Percentiles rank a stretch among this genome's conserved stretches.
phyloP scores from a whole-genome alignment of 2,888 invertebrate genomes.

The Cataglyphis cursor region DNA sequence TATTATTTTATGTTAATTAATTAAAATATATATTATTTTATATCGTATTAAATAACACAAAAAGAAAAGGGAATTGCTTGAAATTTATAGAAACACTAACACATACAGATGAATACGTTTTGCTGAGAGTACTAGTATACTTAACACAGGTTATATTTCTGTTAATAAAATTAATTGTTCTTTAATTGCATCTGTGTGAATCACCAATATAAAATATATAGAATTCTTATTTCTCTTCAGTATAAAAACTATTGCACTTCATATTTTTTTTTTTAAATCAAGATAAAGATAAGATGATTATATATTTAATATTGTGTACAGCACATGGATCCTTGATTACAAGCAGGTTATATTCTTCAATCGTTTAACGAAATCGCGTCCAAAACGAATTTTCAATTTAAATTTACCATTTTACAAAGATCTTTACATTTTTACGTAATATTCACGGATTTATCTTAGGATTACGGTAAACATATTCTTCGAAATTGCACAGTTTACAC shows the following conservation, averaged over 20 bases:
- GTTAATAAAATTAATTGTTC: not conserved
- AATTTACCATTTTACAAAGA: not conserved
- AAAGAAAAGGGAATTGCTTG: not conserved
- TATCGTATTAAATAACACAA: not conserved
- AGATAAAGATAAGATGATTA: not conserved
- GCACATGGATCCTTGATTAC: constrained; percentile 60
- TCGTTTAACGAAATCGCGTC: not conserved
- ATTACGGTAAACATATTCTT: not conserved
- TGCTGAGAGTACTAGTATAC: not conserved
- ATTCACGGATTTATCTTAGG: not conserved
- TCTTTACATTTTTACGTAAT: no score
- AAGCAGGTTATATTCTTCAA: no score
- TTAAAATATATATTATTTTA: not conserved
- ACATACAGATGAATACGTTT: not conserved
- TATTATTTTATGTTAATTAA: not conserved
- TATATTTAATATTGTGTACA: constrained; percentile 16
- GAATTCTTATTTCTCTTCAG: not conserved
- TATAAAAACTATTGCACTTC: not conserved
- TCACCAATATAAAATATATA: not conserved
- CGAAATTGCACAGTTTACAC: not conserved
- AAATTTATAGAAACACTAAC: not conserved
- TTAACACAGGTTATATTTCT: not conserved
- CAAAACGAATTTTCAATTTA: not conserved
- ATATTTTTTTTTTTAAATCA: not conserved
- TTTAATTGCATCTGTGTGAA: not conserved